A percentile compares a stretch with the other conserved stretches of the same genome.
Conservation (phyloP, 2,797 vertebrate genomes). For the Channallabes apus region DNA sequence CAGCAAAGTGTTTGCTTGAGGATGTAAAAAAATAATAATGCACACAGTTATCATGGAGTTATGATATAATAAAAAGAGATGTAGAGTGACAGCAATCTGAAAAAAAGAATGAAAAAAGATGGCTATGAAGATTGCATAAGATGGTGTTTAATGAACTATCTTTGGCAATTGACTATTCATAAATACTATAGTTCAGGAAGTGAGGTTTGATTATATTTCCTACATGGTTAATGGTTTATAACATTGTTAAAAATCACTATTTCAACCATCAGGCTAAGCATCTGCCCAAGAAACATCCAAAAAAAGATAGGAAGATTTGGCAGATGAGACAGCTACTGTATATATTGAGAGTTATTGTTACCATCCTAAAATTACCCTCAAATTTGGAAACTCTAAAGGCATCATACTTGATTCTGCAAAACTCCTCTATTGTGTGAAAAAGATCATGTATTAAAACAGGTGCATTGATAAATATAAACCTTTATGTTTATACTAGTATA, state of each 20-base stretch:
- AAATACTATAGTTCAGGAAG: background rate
- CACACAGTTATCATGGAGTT: background rate
- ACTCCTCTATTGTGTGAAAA: background rate
- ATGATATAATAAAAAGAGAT: background rate
- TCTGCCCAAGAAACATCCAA: background rate
- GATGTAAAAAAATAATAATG: background rate
- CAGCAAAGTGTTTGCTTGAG: conserved; percentile 14
- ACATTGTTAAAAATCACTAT: background rate
- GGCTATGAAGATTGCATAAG: background rate
- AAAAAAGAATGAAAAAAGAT: background rate
- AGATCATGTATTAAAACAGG: too few species aligned
- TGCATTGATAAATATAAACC: background rate
- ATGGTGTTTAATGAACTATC: background rate
- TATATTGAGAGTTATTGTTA: background rate
- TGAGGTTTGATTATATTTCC: background rate
- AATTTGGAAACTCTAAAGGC: background rate
- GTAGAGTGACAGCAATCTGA: background rate
- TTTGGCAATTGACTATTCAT: background rate
- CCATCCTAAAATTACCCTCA: background rate
- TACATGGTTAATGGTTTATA: background rate
- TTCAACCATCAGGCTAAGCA: background rate
- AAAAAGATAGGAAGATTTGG: background rate
- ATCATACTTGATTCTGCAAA: background rate
- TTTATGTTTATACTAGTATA: background rate
- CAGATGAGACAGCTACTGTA: background rate